phyloP scores from a whole-genome alignment of 2,113 vertebrate genomes.

The Glaucomys volans region DNA sequence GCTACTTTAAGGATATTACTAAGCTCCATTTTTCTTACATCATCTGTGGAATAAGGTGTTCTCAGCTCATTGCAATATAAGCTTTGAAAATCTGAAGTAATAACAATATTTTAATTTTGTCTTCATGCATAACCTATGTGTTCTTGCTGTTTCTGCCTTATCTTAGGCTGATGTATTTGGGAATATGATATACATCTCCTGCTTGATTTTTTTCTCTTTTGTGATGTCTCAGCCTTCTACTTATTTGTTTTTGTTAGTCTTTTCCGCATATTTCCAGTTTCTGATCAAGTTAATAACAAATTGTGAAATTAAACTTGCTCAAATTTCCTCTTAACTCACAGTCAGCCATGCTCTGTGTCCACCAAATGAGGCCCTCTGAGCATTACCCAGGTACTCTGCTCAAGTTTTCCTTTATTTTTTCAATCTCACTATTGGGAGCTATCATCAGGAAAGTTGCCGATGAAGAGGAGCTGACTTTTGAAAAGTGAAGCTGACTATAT shows the following conservation, averaged over 20 bases:
- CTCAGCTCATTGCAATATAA: background rate
- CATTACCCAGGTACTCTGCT: background rate
- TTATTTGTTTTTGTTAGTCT: background rate
- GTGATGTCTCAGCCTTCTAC: background rate
- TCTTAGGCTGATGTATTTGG: background rate
- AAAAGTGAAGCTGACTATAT: background rate
- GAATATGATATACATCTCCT: background rate
- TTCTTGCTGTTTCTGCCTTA: background rate
- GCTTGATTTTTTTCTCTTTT: background rate
- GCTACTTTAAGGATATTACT: background rate
- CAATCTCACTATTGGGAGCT: background rate
- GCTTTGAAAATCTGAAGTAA: slow-evolving; percentile 3
- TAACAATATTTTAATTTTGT: background rate
- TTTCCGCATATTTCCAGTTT: background rate
- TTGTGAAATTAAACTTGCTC: background rate
- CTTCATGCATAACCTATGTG: background rate
- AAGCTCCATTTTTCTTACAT: background rate
- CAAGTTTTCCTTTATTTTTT: background rate
- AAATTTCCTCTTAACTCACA: background rate
- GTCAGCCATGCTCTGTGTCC: background rate
- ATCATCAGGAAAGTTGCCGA: background rate
- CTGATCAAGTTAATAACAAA: background rate
- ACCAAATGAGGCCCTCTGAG: background rate
- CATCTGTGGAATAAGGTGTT: background rate
- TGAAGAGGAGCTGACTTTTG: background rate